A percentile compares a stretch with the other conserved stretches of the same genome.
phyloP scores from a whole-genome alignment of 1,140 invertebrate genomes.

The Drosophila murphyi region DNA sequence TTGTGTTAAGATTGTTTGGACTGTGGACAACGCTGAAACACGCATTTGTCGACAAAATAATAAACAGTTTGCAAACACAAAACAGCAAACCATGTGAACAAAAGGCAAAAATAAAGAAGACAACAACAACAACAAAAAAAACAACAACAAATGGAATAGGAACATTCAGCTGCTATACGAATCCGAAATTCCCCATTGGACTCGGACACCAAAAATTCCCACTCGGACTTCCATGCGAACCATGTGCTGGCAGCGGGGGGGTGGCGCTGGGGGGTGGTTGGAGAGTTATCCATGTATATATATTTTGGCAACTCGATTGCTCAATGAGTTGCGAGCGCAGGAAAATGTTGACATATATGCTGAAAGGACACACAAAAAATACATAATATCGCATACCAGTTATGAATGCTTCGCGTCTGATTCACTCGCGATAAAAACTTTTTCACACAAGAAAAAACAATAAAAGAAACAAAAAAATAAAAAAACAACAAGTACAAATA shows the following conservation, averaged over 20 bases:
- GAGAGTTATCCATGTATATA: not conserved
- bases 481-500: conserved; percentile 10
- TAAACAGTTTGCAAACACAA: conserved; percentile 47
- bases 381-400: conserved; percentile 19
- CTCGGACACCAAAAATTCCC: conserved; percentile 16
- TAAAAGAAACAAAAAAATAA: not conserved
- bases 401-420: conserved; percentile 21
- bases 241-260: not conserved
- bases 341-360: conserved; percentile 57
- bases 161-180: conserved; percentile 21
- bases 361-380: conserved; percentile 21
- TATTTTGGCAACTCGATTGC: conserved; percentile 47
- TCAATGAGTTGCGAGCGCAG: conserved; percentile 59
- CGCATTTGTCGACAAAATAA: conserved; percentile 58
- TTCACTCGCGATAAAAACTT: conserved; percentile 20
- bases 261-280: not conserved
- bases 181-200: conserved; percentile 24
- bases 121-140: not conserved
- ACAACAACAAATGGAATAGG: not conserved
- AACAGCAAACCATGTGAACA: conserved; percentile 36
- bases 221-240: conserved; percentile 1
- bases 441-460: not conserved
- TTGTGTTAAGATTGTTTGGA: conserved; percentile 25
- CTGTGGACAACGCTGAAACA: conserved; percentile 11
- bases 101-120: conserved; percentile 28